Evolutionary conservation across 2,113 vertebrate species (phyloP), one percentile per base, ranked within the genome.

Genomic region (Gavia stellata): DNA sequence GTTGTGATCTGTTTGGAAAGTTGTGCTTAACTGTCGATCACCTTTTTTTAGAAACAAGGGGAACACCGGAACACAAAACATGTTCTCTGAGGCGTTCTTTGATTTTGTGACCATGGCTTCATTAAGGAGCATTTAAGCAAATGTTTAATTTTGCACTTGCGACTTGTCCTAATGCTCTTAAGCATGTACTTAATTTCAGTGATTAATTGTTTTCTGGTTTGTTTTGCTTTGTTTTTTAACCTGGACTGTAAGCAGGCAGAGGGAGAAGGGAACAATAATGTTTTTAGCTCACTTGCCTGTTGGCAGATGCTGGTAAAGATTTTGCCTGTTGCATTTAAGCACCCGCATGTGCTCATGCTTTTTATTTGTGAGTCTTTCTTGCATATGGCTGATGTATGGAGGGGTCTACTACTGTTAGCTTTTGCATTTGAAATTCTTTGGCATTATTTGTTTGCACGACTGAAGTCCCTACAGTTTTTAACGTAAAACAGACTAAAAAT

Each of bases 71-170:
- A 44, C 33, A 26, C 75, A 61, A 40, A 70, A 18, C 34, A 4
- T 12, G 4, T 56, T 28, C 40, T 81, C 4, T 0, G 23, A 34
- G 33, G 15, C 0, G 0, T 40, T 55, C 49, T 62, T 53, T 56
- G 28, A 38, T 74, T 85, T 67, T 28, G 6, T 67, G 28, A 19
- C 70, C 9, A 3, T 36, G 24, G 29, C 66, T 90, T 90, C 52
- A 29, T 78, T 74, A 55, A 92, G 68, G 28, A 73, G 9, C 21
- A 17, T 59, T 68, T 58, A 56, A 77, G 14, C 25, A 90, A 84
- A 50, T 80, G 34, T 58, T 75, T 47, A 15, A 72, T 75, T 92
- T 90, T 62, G 49, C 49, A 16, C 7, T 49, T 55, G 9, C 1
- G 1, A 40, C 49, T 88, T 88, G 40, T 62, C 12, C 25, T 68